A percentile compares a stretch with the other conserved stretches of the same genome.
phyloP scores from a whole-genome alignment of 2,888 invertebrate species.

The Tetanocera ferruginea region DNA sequence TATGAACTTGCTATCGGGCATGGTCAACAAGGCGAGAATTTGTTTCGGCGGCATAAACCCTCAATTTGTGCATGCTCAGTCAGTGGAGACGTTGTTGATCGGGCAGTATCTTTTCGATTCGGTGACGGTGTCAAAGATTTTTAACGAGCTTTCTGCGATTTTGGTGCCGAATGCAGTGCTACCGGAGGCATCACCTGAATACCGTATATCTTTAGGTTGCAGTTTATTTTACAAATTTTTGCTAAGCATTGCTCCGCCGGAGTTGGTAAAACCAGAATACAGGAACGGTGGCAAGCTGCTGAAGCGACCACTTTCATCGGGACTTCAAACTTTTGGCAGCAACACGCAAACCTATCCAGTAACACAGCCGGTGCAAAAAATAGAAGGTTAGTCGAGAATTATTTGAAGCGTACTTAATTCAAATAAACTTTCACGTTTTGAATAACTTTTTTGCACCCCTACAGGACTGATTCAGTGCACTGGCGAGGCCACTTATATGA shows the following conservation, averaged over 20 bases:
- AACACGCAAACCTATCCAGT: conserved; percentile 80
- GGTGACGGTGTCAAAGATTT: conserved; percentile 69
- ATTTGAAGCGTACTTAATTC: not conserved
- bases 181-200: conserved; percentile 78
- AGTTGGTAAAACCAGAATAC: conserved; percentile 70
- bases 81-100: conserved; percentile 71
- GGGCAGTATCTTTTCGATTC: conserved; percentile 71
- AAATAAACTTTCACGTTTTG: no score
- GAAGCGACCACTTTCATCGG: conserved; percentile 76
- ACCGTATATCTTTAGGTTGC: conserved; percentile 78
- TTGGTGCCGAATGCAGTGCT: conserved; percentile 75
- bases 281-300: conserved; percentile 74
- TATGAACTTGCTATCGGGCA: conserved; percentile 70
- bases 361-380: conserved; percentile 80
- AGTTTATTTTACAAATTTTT: conserved; percentile 83
- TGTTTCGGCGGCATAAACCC: conserved; percentile 77
- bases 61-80: conserved; percentile 72
- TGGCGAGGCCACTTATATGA: conserved; percentile 83
- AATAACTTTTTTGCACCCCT: not conserved
- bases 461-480: conserved; percentile 75
- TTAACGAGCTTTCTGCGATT: conserved; percentile 73
- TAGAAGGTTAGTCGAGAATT: conserved; percentile 71
- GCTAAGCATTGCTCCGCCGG: conserved; percentile 72
- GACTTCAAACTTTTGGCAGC: conserved; percentile 78
- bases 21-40: conserved; percentile 69